Conservation (phyloP, 1,140 invertebrate genomes). For the Cherax destructor region DNA sequence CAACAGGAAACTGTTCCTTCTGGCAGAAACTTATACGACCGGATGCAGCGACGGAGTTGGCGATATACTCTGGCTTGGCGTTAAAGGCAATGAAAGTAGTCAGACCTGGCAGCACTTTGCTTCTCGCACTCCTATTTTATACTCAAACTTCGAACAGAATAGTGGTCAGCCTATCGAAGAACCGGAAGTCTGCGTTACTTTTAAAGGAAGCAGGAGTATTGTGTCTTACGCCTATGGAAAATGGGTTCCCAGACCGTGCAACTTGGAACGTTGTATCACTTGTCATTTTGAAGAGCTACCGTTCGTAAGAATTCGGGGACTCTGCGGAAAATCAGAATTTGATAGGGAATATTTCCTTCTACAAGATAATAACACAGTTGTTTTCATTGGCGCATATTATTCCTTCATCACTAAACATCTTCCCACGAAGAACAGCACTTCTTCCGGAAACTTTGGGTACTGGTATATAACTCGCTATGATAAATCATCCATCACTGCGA, state of each 20-base stretch:
- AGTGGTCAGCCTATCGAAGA: slow-evolving; percentile 35
- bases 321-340: slow-evolving; percentile 44
- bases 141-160: slow-evolving; percentile 25
- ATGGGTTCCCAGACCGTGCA: slow-evolving; percentile 24
- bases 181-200: slow-evolving; percentile 32
- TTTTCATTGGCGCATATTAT: slow-evolving; percentile 38
- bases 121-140: background rate
- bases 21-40: background rate
- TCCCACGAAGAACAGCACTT: background rate
- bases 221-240: slow-evolving; percentile 5
- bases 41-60: slow-evolving; percentile 27
- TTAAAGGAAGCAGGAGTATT: slow-evolving; percentile 34
- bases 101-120: slow-evolving; percentile 22
- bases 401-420: slow-evolving; percentile 29
- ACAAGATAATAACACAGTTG: background rate
- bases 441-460: slow-evolving; percentile 30
- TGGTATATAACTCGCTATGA: slow-evolving; percentile 38
- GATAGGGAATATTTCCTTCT: slow-evolving; percentile 47
- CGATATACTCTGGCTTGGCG: slow-evolving; percentile 44
- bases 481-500: slow-evolving; percentile 25
- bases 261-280: slow-evolving; percentile 27
- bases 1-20: slow-evolving; percentile 9
- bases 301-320: slow-evolving; percentile 27
- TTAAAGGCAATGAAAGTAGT: slow-evolving; percentile 9
- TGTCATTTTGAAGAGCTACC: slow-evolving; percentile 36